Percentiles rank a stretch among this genome's conserved stretches.
Conservation (phyloP, 2,113 vertebrate species). For the Regulus satrapa region DNA sequence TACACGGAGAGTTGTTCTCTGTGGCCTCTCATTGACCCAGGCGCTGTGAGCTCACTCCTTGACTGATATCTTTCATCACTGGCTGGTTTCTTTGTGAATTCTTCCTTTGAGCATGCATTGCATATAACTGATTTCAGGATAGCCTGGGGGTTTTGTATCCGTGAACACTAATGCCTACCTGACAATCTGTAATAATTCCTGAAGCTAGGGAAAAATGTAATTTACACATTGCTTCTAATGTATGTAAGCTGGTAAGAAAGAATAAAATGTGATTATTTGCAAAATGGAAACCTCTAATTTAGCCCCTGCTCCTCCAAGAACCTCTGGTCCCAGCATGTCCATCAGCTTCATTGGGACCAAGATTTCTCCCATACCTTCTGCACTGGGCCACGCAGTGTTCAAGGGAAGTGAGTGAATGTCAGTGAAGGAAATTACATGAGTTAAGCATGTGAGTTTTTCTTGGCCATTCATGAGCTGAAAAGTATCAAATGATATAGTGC, state of each 20-base stretch:
- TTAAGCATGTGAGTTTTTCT: neutral
- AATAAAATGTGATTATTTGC: neutral
- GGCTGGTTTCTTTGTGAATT: neutral
- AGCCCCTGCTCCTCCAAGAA: neutral
- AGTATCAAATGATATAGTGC: neutral
- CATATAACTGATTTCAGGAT: neutral
- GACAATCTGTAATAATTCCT: neutral
- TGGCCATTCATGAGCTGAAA: neutral
- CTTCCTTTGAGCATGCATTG: neutral
- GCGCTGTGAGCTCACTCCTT: neutral
- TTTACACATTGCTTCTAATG: neutral
- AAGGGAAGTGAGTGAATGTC: neutral
- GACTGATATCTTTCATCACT: accelerated
- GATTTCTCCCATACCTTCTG: neutral
- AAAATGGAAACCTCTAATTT: neutral
- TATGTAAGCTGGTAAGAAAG: neutral
- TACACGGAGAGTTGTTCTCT: accelerated
- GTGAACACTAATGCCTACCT: neutral
- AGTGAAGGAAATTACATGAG: neutral
- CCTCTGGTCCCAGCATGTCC: neutral
- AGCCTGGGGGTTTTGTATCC: neutral
- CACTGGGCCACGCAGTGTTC: neutral
- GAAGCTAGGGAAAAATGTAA: neutral
- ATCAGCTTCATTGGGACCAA: accelerated
- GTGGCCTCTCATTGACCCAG: neutral